phyloP scores from a whole-genome alignment of 2,888 invertebrate genomes.

The Galerucella nymphaeae region DNA sequence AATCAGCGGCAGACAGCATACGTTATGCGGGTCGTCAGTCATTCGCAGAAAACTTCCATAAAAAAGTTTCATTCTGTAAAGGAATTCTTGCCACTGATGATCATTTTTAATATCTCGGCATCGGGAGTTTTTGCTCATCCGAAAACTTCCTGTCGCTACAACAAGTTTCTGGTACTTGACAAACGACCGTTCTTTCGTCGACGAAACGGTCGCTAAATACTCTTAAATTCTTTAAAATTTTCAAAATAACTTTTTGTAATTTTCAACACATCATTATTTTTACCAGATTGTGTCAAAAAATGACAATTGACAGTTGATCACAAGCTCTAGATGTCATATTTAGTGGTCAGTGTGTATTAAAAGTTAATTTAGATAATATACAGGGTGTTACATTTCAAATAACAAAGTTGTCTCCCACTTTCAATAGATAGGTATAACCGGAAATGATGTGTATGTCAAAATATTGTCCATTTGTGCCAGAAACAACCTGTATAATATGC shows the following conservation, averaged over 20 bases:
- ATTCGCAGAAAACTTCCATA: constrained; percentile 56
- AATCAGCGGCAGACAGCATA: constrained; percentile 63
- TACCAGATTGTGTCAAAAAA: too few relatives aligned
- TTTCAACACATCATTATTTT: too few relatives aligned
- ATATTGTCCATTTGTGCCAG: too few relatives aligned
- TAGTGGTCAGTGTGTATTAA: too few relatives aligned
- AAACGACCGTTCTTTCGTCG: constrained; percentile 34
- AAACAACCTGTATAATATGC: too few relatives aligned
- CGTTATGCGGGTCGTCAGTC: constrained; percentile 61
- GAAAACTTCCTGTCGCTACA: constrained; percentile 41
- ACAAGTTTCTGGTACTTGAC: constrained; percentile 39
- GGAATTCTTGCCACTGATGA: constrained; percentile 49
- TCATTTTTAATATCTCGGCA: constrained; percentile 52
- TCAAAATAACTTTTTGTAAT: not conserved
- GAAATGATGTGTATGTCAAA: too few relatives aligned
- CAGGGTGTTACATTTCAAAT: too few relatives aligned
- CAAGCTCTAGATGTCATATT: too few relatives aligned
- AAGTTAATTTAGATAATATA: too few relatives aligned
- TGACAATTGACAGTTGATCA: too few relatives aligned
- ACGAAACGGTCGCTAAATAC: constrained; percentile 20
- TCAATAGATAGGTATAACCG: too few relatives aligned
- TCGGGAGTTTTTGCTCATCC: constrained; percentile 44
- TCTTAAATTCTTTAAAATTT: constrained; percentile 6
- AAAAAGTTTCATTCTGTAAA: constrained; percentile 49
- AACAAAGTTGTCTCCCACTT: too few relatives aligned